Conservation (phyloP, 2,888 invertebrate genomes). For the Laothoe populi region DNA sequence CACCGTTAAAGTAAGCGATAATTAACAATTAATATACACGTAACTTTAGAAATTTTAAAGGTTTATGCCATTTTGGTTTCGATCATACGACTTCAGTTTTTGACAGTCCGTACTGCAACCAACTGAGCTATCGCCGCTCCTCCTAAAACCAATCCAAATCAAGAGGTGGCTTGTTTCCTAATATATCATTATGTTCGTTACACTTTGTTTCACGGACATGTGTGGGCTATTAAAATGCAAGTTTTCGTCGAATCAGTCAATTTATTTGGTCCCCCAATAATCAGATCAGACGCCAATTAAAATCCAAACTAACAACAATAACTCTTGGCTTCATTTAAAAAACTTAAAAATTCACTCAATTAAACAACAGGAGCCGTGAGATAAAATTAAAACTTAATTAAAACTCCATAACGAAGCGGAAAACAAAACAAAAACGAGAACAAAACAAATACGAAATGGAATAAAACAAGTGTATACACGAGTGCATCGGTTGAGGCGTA, state of each 20-base stretch:
- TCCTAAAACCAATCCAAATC: neutral
- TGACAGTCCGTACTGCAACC: no score
- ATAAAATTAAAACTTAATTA: constrained; percentile 83
- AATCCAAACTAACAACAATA: constrained; percentile 52
- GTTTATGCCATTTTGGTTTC: no score
- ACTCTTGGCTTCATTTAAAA: constrained; percentile 58
- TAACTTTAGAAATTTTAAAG: no score
- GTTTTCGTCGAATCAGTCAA: constrained; percentile 13
- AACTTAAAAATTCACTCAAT: constrained; percentile 61
- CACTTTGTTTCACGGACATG: neutral
- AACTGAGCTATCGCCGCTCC: no score
- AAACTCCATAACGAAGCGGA: constrained; percentile 67
- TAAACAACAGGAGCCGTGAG: constrained; percentile 71
- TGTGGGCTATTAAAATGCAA: constrained; percentile 8
- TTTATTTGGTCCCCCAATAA: constrained; percentile 18
- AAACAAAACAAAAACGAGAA: constrained; percentile 45
- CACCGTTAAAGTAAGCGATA: no score
- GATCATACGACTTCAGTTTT: no score
- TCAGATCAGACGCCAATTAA: constrained; percentile 45
- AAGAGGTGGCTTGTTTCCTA: neutral
- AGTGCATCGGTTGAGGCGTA: constrained; percentile 50
- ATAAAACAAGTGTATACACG: constrained; percentile 35
- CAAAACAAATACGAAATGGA: constrained; percentile 41
- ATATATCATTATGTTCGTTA: neutral
- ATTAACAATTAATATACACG: no score